Evolutionary conservation across 2,888 invertebrate genomes (phyloP), one percentile per base, ranked within the genome.

Genomic region (Acleris emargana): DNA sequence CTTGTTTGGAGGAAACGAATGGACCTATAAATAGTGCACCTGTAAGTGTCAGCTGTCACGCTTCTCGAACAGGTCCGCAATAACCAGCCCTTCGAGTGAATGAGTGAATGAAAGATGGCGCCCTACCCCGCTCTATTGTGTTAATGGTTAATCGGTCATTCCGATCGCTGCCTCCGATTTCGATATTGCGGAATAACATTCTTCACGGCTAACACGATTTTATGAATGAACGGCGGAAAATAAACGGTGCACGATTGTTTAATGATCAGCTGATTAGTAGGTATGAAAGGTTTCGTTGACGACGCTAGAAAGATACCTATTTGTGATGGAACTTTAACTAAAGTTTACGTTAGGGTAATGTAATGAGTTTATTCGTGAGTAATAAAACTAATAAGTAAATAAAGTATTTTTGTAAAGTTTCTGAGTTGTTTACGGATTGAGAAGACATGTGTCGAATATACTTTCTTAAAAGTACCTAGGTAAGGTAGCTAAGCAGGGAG

Each of bases 91-190:
- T 82, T 79, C 70, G 70, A 18, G 38, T 38, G 32, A 69, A 75
- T 64, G 77, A 76, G 84, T 87, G 86, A 89, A 91, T 89, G 86
- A 83, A 83, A 83, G 74, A 70, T 72, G 71, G 68, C 69, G 58
- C 80, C 76, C 82, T 84, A 86, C 88, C 88, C 89, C 85, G 88
- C 81, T 79, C 86, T 86, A 88, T 88, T 87, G 86, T 88, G 82
- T 79, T 86, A 86, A 88, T 87, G 79, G 83, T 84, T 87, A 88
- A 89, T 89, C 87, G 85, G 82, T 82, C 85, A 84, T 83, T 86
- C 85, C 85, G 83, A 88, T 88, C 84, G 82, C 76, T 71, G 62
- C 73, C 77, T 77, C 64, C 77, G 76, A 74, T 77, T 79, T 78
- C 77, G 74, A 74, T 79, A 82, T 77, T 79, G 78, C 78, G 77